Percentiles rank a stretch among this genome's conserved stretches.
Conservation (phyloP, 1,140 invertebrate genomes). For the Drosophila dunni region DNA sequence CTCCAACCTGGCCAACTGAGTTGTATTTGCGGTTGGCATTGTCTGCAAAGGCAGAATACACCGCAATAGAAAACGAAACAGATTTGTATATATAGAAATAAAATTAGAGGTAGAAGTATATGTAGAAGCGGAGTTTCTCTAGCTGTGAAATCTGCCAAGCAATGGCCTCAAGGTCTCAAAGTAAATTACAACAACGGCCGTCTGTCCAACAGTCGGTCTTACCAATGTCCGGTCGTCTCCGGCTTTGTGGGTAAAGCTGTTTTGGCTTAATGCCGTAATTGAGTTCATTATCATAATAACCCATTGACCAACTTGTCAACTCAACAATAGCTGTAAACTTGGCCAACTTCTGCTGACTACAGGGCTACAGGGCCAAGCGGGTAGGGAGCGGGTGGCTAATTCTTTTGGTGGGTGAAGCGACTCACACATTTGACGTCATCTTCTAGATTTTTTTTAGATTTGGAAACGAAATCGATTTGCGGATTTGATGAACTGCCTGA, state of each 20-base stretch:
- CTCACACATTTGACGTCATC: conserved; percentile 20
- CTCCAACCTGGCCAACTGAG: conserved; percentile 58
- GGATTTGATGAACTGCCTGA: conserved; percentile 52
- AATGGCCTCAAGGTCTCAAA: conserved; percentile 57
- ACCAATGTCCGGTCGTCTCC: conserved; percentile 22
- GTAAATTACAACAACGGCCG: conserved; percentile 70
- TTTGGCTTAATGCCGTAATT: conserved; percentile 59
- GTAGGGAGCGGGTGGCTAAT: neutral
- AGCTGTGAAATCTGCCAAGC: conserved; percentile 41
- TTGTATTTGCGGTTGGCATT: conserved; percentile 55
- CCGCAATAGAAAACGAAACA: conserved; percentile 31
- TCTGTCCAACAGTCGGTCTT: neutral
- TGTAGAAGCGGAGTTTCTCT: conserved; percentile 36
- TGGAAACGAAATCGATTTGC: conserved; percentile 39
- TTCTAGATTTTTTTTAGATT: conserved; percentile 7
- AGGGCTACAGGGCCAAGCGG: neutral
- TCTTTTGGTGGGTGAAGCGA: conserved; percentile 12
- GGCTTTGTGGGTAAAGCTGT: conserved; percentile 26
- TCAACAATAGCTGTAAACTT: conserved; percentile 44
- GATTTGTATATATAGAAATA: conserved; percentile 30
- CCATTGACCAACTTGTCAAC: conserved; percentile 79
- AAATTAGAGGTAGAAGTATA: conserved; percentile 13
- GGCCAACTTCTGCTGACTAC: neutral
- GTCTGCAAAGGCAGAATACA: conserved; percentile 54
- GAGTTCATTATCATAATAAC: conserved; percentile 83